phyloP scores from a whole-genome alignment of 2,888 invertebrate genomes.

The Margaritifera margaritifera region DNA sequence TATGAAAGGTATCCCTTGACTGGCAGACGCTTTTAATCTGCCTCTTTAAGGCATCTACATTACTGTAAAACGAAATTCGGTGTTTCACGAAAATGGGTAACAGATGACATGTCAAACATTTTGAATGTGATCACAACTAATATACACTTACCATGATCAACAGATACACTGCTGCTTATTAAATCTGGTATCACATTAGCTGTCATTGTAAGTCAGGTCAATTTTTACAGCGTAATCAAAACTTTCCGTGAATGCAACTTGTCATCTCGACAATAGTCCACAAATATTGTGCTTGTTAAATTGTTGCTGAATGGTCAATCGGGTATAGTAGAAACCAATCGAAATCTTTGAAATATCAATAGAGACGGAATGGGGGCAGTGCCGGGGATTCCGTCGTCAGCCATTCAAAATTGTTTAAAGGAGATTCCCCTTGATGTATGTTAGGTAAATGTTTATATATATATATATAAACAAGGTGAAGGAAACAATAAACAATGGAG shows the following conservation, averaged over 20 bases:
- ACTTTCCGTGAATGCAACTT: background rate
- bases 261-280: background rate
- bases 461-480: background rate
- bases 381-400: no score
- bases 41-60: no score
- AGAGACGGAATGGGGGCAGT: no score
- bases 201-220: no score
- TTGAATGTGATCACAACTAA: background rate
- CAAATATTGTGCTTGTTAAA: background rate
- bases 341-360: no score
- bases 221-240: background rate
- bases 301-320: background rate
- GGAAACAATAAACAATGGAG: no score
- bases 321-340: no score
- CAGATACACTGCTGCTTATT: constrained; percentile 61
- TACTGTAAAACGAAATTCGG: background rate
- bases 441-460: background rate
- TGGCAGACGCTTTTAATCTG: no score
- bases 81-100: background rate
- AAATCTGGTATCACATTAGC: constrained; percentile 54
- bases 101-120: background rate
- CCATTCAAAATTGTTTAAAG: no score
- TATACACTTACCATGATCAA: constrained; percentile 44
- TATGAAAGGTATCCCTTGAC: no score
- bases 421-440: no score